Base-by-base conservation (phyloP, 2,797 vertebrate species). In the Dicrostonyx torquatus region DNA sequence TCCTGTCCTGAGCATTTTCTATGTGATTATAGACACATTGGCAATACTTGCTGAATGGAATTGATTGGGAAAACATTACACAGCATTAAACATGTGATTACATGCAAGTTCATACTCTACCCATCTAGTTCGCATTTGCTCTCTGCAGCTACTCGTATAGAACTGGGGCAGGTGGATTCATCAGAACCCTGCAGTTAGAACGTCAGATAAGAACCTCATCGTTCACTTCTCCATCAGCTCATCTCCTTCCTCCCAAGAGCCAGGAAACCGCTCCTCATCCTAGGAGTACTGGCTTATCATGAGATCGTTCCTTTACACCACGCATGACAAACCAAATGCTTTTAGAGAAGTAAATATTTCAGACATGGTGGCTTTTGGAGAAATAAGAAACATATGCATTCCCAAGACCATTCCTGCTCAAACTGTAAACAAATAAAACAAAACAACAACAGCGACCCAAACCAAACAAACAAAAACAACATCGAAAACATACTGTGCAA, bases 301-400 rank as follows among this genome's bases (percentile, higher is more conserved):
- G 20, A 37, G 80, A 43, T 53, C 62, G 3, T 48, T 77, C 66
- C 29, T 73, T 80, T 68, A 75, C 24, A 20, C 20, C 60, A 68
- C 60, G n/a, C 50, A 77, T 31, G 73, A 68, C 58, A 87, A 75
- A 85, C 12, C 66, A 75, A 40, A 60, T 68, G 79, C n/a, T 87
- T 80, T 87, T 24, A 86, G 62, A 88, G 34, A 73, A 26, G 70
- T n/a, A 58, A 87, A 58, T 95, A 76, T 58, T 50, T 91, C 37
- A 34, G 34, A 45, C 87, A 31, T 68, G 14, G 48, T 26, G 48
- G 40, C 68, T 58, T 50, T 37, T 40, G 75, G 22, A 70, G 40
- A 76, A 89, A 91, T 50, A 26, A 50, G 90, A 87, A 93, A 88
- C 31, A 53, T 29, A 29, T 55, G 29, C 6, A 76, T 70, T 62